Evolutionary conservation across 2,113 vertebrate species (phyloP).

Genomic region (Calidris pugnax): DNA sequence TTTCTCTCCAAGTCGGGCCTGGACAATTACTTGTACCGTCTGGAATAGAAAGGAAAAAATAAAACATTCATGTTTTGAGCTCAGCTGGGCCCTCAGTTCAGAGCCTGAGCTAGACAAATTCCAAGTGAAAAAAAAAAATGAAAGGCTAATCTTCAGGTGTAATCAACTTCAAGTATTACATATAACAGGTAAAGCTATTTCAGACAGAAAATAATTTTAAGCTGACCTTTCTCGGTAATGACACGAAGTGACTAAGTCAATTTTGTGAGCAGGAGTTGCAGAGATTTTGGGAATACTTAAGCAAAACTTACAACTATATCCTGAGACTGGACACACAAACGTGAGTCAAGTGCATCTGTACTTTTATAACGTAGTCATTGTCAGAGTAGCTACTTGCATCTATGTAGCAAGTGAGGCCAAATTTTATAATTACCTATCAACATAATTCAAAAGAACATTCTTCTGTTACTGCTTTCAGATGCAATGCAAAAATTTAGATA

Average conservation of each 20-base stretch:
- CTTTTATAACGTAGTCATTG: background rate
- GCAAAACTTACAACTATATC: background rate
- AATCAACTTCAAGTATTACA: background rate
- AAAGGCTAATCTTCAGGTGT: background rate
- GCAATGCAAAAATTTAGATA: background rate
- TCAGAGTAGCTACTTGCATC: background rate
- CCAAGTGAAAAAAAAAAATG: background rate
- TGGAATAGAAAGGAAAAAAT: conserved; percentile 56
- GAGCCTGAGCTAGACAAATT: background rate
- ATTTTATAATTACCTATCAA: background rate
- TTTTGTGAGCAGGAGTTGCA: background rate
- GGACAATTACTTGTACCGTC: conserved; percentile 98
- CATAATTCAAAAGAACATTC: background rate
- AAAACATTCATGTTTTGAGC: background rate
- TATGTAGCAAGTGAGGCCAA: background rate
- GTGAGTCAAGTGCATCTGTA: background rate
- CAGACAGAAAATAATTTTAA: background rate
- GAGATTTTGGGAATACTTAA: background rate
- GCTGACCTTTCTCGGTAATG: background rate
- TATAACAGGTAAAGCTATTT: background rate
- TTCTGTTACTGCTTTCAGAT: background rate
- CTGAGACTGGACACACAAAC: background rate
- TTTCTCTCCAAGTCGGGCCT: conserved; percentile 96
- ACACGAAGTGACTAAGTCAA: background rate
- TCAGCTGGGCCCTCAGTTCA: background rate